Percentiles rank a stretch among this genome's conserved stretches.
These are phyloP conservation scores for Andrena bucephala DNA, from an alignment of 2,888 invertebrate species.

Conservation along the genomic window DNA sequence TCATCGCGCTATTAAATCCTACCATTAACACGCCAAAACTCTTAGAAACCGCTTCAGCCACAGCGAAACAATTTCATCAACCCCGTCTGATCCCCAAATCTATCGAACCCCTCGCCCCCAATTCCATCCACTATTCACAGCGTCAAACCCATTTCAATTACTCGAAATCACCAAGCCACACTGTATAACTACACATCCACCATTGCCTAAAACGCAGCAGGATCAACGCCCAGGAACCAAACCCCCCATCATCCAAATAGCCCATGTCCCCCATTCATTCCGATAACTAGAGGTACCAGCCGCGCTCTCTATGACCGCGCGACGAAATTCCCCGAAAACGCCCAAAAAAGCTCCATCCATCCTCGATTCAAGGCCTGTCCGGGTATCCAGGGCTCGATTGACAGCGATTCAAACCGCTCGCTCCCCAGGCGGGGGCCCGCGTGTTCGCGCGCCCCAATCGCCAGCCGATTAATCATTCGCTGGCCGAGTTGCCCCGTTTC, in stretches of 20 bases:
- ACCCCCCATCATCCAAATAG: too few relatives aligned
- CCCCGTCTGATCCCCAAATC: too few relatives aligned
- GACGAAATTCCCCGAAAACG: neutral
- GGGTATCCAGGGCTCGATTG: constrained; percentile 7
- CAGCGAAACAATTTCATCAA: too few relatives aligned
- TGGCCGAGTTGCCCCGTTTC: constrained; percentile 19
- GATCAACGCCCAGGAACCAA: too few relatives aligned
- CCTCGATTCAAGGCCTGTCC: neutral
- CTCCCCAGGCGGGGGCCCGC: neutral
- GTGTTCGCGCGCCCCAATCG: neutral
- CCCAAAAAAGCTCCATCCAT: neutral
- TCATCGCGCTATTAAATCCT: too few relatives aligned
- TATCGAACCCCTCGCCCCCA: too few relatives aligned
- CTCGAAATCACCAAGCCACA: neutral
- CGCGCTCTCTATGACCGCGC: too few relatives aligned
- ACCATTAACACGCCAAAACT: too few relatives aligned
- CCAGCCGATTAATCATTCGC: constrained; percentile 42
- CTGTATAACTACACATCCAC: neutral
- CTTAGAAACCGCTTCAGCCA: too few relatives aligned
- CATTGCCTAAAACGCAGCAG: too few relatives aligned
- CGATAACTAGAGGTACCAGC: too few relatives aligned
- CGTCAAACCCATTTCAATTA: neutral
- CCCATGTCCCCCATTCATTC: too few relatives aligned
- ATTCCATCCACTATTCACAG: neutral
- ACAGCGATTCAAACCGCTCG: neutral